A percentile compares a stretch with the other conserved stretches of the same genome.
These are phyloP conservation scores for Lordiphosa mommai DNA, from an alignment of 1,140 invertebrate species.

Conservation along the genomic window DNA sequence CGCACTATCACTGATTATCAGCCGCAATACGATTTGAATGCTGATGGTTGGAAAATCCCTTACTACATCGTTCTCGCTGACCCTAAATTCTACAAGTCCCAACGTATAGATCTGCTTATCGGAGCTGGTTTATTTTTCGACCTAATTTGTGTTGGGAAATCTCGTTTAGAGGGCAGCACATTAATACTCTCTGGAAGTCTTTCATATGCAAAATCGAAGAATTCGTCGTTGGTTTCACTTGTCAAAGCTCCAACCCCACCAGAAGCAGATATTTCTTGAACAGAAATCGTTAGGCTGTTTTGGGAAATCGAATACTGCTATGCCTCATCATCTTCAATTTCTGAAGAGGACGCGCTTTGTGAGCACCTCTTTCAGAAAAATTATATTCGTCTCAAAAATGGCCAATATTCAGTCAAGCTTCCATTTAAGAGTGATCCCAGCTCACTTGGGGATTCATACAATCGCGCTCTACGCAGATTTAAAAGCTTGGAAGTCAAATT, in stretches of 20 bases:
- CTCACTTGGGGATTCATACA: not conserved
- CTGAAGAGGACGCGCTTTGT: slow-evolving; percentile 1
- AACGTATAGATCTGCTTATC: not conserved
- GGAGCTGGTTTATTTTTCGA: slow-evolving; percentile 3
- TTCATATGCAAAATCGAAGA: too few relatives aligned
- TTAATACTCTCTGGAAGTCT: slow-evolving; percentile 9
- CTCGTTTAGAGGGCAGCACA: not conserved
- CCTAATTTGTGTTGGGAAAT: not conserved
- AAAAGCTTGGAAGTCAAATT: not conserved
- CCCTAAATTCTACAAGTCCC: not conserved
- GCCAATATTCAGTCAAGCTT: not conserved
- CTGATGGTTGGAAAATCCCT: not conserved
- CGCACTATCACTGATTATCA: not conserved
- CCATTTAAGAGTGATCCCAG: not conserved
- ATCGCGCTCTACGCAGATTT: not conserved
- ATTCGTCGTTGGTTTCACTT: too few relatives aligned
- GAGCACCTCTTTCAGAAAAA: not conserved
- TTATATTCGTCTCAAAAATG: not conserved
- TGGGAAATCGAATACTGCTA: slow-evolving; percentile 7
- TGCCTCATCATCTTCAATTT: too few relatives aligned
- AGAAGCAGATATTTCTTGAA: not conserved
- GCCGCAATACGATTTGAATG: not conserved
- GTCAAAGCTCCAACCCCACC: not conserved
- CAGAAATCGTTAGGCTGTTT: slow-evolving; percentile 8
- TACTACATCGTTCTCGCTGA: not conserved